phyloP scores from a whole-genome alignment of 2,113 vertebrate species.

The Scolopax mira region DNA sequence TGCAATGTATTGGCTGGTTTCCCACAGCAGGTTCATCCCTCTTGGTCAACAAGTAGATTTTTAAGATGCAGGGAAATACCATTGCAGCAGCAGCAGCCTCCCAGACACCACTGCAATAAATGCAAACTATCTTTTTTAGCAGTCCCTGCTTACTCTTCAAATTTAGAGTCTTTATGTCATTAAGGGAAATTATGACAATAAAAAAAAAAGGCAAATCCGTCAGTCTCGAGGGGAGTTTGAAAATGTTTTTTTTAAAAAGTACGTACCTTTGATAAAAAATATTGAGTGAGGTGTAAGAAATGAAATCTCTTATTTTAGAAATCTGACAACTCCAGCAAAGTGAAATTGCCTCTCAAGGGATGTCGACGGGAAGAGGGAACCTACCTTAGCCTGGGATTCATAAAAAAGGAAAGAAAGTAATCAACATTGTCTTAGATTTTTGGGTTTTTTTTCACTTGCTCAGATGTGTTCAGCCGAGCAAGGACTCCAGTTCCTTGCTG shows the following conservation, averaged over 20 bases:
- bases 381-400: not conserved
- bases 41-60: not conserved
- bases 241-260: not conserved
- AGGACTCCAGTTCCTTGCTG: not conserved
- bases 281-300: not conserved
- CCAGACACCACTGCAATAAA: not conserved
- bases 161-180: not conserved
- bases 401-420: not conserved
- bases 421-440: not conserved
- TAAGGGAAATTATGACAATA: not conserved
- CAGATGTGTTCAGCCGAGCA: not conserved
- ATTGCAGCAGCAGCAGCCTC: not conserved
- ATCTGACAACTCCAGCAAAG: not conserved
- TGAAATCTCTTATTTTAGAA: not conserved
- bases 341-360: not conserved
- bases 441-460: not conserved
- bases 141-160: not conserved
- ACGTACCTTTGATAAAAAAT: not conserved
- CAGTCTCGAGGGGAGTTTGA: not conserved
- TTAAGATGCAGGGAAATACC: not conserved
- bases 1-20: not conserved
- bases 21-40: not conserved
- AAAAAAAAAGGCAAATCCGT: not conserved
- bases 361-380: not conserved
- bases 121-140: not conserved